A percentile compares a stretch with the other conserved stretches of the same genome.
phyloP scores from a whole-genome alignment of 2,888 invertebrate genomes.

The Catocala fraxini region DNA sequence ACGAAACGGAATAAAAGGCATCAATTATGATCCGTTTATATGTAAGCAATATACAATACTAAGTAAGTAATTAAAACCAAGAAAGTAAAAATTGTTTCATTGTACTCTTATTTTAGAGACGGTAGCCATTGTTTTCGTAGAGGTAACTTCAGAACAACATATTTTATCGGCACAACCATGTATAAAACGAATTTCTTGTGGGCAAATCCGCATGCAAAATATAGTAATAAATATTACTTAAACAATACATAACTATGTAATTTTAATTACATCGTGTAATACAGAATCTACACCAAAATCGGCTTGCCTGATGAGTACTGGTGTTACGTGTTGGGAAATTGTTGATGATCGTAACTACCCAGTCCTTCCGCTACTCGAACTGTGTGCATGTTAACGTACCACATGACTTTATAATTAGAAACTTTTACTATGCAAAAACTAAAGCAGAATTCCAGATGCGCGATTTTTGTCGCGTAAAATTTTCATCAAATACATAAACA shows the following conservation, averaged over 20 bases:
- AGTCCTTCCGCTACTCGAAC: conserved; percentile 58
- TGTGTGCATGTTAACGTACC: conserved; percentile 54
- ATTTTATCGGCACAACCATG: conserved; percentile 8
- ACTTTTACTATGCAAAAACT: conserved; percentile 59
- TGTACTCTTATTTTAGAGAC: not conserved
- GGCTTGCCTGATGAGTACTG: conserved; percentile 43
- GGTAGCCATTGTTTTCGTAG: not conserved
- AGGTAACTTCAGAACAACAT: not conserved
- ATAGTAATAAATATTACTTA: conserved; percentile 12
- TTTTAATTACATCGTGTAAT: conserved; percentile 30
- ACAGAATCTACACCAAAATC: conserved; percentile 35
- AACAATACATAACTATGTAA: conserved; percentile 9
- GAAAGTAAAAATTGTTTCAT: not conserved
- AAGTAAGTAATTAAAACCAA: conserved; percentile 1
- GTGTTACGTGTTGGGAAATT: conserved; percentile 51
- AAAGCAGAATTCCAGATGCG: conserved; percentile 36
- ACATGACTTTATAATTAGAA: conserved; percentile 60
- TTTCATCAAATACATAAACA: conserved; percentile 29
- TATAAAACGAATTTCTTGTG: conserved; percentile 1
- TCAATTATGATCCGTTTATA: not conserved
- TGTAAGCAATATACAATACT: not conserved
- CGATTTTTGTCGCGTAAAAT: conserved; percentile 33
- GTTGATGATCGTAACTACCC: conserved; percentile 48
- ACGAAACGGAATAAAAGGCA: conserved; percentile 17
- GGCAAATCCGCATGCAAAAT: not conserved